A percentile compares a stretch with the other conserved stretches of the same genome.
Conservation (phyloP, 2,797 vertebrate genomes). For the Liasis olivaceus region DNA sequence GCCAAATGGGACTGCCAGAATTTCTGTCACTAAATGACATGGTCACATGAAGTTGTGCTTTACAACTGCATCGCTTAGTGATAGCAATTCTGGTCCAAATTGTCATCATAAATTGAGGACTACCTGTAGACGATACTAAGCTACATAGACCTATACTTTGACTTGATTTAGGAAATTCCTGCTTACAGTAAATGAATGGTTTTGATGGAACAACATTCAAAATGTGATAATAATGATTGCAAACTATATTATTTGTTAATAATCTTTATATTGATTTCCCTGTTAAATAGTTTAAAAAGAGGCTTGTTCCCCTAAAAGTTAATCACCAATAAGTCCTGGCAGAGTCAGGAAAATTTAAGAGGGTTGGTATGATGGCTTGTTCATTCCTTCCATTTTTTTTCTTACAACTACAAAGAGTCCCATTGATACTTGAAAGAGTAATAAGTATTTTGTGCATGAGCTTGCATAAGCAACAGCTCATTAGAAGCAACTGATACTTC, state of each 20-base stretch:
- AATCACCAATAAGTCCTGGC: not conserved
- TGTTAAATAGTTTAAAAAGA: not conserved
- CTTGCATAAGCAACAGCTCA: not conserved
- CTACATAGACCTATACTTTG: too few relatives aligned
- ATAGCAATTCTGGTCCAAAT: not conserved
- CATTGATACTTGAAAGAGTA: not conserved
- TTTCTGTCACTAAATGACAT: not conserved
- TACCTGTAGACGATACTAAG: too few relatives aligned
- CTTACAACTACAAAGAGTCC: not conserved
- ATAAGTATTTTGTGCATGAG: not conserved
- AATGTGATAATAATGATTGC: not conserved
- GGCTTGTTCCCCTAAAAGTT: not conserved
- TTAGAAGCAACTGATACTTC: conserved; percentile 7
- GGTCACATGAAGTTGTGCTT: not conserved
- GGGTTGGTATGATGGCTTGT: not conserved
- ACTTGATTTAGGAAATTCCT: too few relatives aligned
- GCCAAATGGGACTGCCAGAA: not conserved
- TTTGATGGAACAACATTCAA: not conserved
- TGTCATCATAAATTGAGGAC: not conserved
- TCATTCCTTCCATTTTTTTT: not conserved
- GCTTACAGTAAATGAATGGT: not conserved
- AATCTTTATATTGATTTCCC: not conserved
- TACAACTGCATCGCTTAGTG: not conserved
- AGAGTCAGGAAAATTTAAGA: not conserved
- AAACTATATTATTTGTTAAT: not conserved